Evolutionary conservation across 2,113 vertebrate genomes (phyloP).

Genomic region (Amphiprion ocellaris): DNA sequence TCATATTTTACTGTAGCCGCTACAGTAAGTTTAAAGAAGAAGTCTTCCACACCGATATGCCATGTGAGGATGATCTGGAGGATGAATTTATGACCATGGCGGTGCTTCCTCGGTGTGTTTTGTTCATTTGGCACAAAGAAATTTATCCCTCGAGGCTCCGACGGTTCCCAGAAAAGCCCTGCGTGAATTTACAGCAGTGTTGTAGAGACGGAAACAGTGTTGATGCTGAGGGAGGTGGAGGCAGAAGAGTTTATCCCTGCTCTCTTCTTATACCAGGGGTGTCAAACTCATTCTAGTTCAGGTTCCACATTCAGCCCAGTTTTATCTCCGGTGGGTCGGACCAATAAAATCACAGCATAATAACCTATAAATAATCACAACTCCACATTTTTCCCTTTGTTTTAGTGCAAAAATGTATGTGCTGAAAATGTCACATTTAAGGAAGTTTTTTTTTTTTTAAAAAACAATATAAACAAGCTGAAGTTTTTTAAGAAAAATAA

Average conservation of each 20-base stretch:
- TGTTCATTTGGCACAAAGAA: slow-evolving; percentile 26
- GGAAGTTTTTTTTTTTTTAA: slow-evolving; percentile 10
- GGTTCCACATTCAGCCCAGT: too few species aligned
- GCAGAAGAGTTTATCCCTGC: slow-evolving; percentile 34
- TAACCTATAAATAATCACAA: too few species aligned
- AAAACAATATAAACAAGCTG: slow-evolving; percentile 13
- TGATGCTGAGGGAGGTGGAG: slow-evolving; percentile 19
- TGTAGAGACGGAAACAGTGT: slow-evolving; percentile 43
- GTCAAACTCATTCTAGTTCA: too few species aligned
- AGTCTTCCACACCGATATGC: slow-evolving; percentile 60
- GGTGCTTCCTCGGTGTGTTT: slow-evolving; percentile 41
- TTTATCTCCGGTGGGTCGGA: too few species aligned
- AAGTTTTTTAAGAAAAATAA: neutral
- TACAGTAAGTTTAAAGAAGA: slow-evolving; percentile 16
- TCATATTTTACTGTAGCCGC: slow-evolving; percentile 32
- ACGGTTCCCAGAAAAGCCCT: slow-evolving; percentile 51
- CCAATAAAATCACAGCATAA: too few species aligned
- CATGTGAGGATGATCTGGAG: slow-evolving; percentile 22
- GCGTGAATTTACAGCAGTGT: slow-evolving; percentile 62
- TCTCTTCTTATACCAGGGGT: too few species aligned
- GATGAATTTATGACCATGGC: slow-evolving; percentile 31
- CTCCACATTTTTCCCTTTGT: too few species aligned
- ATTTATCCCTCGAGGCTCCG: slow-evolving; percentile 36
- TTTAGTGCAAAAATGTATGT: too few species aligned
- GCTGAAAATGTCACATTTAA: too few species aligned